Evolutionary conservation across 1,140 invertebrate genomes (phyloP).

Genomic region (Cotesia typhae): DNA sequence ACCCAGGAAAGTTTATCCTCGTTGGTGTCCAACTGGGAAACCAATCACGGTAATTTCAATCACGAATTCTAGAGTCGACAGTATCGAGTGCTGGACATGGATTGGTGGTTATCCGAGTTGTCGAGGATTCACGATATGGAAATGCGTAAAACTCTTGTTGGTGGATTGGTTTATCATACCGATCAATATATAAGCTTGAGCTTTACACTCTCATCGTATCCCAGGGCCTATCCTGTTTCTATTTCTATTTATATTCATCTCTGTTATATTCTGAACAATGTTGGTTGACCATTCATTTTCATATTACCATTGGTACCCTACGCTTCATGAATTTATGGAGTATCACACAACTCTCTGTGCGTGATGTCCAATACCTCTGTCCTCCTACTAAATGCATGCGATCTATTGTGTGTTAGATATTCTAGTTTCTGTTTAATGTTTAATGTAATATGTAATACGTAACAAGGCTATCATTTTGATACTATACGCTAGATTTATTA

Average conservation of each 20-base stretch:
- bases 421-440: too few relatives aligned
- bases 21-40: not conserved
- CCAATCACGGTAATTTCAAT: slow-evolving; percentile 15
- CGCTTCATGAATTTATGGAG: slow-evolving; percentile 12
- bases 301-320: not conserved
- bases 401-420: too few relatives aligned
- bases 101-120: not conserved
- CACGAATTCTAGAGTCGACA: not conserved
- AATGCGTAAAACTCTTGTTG: slow-evolving; percentile 15
- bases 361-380: too few relatives aligned
- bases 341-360: not conserved
- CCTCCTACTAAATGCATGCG: too few relatives aligned
- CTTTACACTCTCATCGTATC: too few relatives aligned
- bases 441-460: too few relatives aligned
- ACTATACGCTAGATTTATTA: too few relatives aligned
- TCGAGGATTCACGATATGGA: slow-evolving; percentile 15
- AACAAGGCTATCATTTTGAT: too few relatives aligned
- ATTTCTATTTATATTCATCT: too few relatives aligned
- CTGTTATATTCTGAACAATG: too few relatives aligned
- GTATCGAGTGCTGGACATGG: too few relatives aligned
- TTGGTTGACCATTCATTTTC: slow-evolving; percentile 11
- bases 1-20: not conserved
- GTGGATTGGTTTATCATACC: not conserved
- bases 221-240: too few relatives aligned
- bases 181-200: not conserved